Evolutionary conservation across 2,888 invertebrate genomes (phyloP).

Genomic region (Chymomyza amoena): DNA sequence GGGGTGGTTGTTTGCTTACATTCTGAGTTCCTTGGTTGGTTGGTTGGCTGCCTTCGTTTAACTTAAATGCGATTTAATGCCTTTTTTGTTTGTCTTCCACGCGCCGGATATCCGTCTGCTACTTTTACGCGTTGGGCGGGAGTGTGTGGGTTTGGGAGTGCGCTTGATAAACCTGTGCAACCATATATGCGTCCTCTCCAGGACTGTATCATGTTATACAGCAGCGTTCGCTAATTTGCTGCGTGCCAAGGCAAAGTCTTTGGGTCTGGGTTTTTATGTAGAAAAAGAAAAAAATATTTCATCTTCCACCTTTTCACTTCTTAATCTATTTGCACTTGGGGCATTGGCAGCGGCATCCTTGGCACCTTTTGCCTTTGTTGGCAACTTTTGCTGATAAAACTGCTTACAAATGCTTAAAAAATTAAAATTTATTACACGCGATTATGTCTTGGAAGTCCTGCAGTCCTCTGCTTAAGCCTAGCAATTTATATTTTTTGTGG

Average conservation of each 20-base stretch:
- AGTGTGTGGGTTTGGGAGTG: not conserved
- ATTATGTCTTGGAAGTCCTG: conserved; percentile 48
- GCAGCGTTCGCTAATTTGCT: conserved; percentile 64
- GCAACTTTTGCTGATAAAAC: conserved; percentile 55
- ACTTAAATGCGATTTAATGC: conserved; percentile 76
- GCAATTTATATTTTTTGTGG: not conserved
- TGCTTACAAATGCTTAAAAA: conserved; percentile 75
- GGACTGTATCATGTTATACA: conserved; percentile 9
- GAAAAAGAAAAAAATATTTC: conserved; percentile 41
- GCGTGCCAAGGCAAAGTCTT: conserved; percentile 5
- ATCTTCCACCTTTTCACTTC: conserved; percentile 58
- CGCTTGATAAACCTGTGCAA: conserved; percentile 50
- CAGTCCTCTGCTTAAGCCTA: not conserved
- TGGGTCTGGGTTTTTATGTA: conserved; percentile 43
- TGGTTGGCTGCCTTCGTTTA: conserved; percentile 35
- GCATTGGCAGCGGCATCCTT: conserved; percentile 46
- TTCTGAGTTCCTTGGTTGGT: conserved; percentile 23
- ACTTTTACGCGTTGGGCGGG: conserved; percentile 62
- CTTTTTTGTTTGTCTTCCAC: conserved; percentile 73
- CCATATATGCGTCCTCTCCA: conserved; percentile 17
- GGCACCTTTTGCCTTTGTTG: conserved; percentile 64
- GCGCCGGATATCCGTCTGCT: conserved; percentile 65
- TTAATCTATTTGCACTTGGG: conserved; percentile 27
- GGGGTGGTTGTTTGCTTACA: conserved; percentile 4
- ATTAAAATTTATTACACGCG: conserved; percentile 75